Percentiles rank a stretch among this genome's conserved stretches.
phyloP scores from a whole-genome alignment of 2,113 vertebrate genomes.

The Sapayoa aenigma region DNA sequence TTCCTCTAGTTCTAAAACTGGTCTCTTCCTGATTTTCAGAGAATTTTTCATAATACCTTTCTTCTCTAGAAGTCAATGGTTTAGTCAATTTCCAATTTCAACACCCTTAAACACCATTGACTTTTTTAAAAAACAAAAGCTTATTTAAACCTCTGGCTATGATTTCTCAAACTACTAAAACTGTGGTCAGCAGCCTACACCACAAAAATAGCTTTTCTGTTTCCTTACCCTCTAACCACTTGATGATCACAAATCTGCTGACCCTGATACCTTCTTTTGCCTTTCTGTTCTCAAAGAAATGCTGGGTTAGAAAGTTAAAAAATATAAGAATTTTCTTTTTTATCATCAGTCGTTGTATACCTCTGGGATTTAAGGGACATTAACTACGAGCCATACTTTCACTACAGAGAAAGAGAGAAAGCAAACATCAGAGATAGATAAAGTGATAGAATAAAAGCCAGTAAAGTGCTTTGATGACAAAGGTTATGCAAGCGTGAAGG shows the following conservation, averaged over 20 bases:
- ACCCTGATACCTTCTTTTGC: not conserved
- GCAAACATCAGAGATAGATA: conserved; percentile 60
- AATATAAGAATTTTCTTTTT: conserved; percentile 42
- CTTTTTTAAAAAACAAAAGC: not conserved
- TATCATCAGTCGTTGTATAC: not conserved
- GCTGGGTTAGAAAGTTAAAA: conserved; percentile 41
- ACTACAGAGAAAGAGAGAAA: conserved; percentile 53
- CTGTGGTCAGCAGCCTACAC: not conserved
- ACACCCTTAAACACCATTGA: conserved; percentile 32
- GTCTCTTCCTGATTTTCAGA: not conserved
- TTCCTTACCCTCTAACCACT: conserved; percentile 15
- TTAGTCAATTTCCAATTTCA: conserved; percentile 53
- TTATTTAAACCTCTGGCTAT: conserved; percentile 50
- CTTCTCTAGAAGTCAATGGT: conserved; percentile 24
- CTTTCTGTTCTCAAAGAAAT: conserved; percentile 18
- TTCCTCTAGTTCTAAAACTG: not conserved
- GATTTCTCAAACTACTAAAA: conserved; percentile 17
- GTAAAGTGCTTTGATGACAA: conserved; percentile 70
- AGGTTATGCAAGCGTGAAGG: conserved; percentile 66
- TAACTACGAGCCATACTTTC: conserved; percentile 31
- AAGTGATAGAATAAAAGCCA: conserved; percentile 71
- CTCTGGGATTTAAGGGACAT: conserved; percentile 63
- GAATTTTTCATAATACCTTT: conserved; percentile 17
- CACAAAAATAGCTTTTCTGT: not conserved
- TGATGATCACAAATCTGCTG: not conserved